Percentiles rank a stretch among this genome's conserved stretches.
These are phyloP conservation scores for Venturia canescens DNA, from an alignment of 1,140 invertebrate species.

Conservation along the genomic window DNA sequence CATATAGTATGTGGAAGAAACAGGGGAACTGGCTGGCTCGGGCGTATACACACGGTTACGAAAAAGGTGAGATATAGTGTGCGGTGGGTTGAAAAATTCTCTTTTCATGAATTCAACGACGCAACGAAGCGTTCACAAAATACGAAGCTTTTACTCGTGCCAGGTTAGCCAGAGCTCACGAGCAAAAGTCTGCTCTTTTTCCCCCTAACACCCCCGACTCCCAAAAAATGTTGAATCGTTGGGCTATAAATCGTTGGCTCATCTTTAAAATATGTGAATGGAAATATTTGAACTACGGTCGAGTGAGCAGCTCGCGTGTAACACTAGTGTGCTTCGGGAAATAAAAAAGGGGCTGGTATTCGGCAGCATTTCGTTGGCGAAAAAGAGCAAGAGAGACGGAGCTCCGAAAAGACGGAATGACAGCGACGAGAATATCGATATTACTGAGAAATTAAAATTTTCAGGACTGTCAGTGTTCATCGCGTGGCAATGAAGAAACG, in stretches of 20 bases:
- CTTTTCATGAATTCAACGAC: constrained; percentile 41
- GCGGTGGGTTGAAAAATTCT: constrained; percentile 34
- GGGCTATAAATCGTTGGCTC: constrained; percentile 68
- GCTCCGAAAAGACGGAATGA: background rate
- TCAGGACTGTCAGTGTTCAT: too few relatives aligned
- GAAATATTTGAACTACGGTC: constrained; percentile 70
- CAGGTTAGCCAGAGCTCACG: constrained; percentile 39
- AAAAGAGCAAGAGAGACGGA: background rate
- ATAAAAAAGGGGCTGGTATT: background rate
- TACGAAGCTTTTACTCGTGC: constrained; percentile 58
- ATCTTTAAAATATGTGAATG: constrained; percentile 73
- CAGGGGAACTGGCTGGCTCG: background rate
- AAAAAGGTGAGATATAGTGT: background rate
- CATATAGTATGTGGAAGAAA: background rate
- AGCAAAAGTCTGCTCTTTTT: constrained; percentile 54
- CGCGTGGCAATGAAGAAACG: too few relatives aligned
- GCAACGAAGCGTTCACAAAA: constrained; percentile 32
- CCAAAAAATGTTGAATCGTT: constrained; percentile 49
- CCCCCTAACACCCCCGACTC: constrained; percentile 41
- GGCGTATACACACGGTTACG: background rate
- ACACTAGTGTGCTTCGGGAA: background rate
- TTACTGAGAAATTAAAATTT: too few relatives aligned
- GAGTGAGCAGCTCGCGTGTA: constrained; percentile 45
- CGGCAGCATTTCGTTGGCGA: background rate
- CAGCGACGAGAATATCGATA: background rate